These are phyloP conservation scores for Platorchestia sp. DNA, from an alignment of 1,140 invertebrate genomes.

Conservation along the genomic window DNA sequence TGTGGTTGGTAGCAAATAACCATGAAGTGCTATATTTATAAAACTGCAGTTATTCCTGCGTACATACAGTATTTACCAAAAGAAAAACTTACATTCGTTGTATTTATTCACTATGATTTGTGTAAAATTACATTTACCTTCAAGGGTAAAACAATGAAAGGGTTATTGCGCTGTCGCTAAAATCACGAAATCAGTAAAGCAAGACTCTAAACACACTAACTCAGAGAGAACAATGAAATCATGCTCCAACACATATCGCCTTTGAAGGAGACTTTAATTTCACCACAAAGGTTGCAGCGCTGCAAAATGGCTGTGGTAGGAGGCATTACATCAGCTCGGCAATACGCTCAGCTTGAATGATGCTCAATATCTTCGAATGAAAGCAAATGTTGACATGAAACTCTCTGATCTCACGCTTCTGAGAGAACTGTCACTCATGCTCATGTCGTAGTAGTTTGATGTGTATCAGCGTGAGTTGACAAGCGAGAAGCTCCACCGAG, in stretches of 20 bases:
- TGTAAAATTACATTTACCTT: too few species aligned
- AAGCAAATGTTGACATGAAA: not conserved
- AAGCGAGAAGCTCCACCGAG: not conserved
- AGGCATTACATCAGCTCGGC: too few species aligned
- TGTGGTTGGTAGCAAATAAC: not conserved
- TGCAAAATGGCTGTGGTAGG: not conserved
- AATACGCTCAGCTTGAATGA: not conserved
- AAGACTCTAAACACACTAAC: not conserved
- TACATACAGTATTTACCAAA: too few species aligned
- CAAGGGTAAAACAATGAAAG: too few species aligned
- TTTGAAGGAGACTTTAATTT: not conserved
- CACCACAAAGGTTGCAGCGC: not conserved
- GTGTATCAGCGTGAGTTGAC: not conserved
- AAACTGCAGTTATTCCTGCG: not conserved
- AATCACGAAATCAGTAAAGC: not conserved
- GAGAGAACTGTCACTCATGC: not conserved
- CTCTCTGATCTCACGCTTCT: not conserved
- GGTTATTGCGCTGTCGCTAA: not conserved
- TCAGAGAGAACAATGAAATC: not conserved
- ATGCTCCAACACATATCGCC: not conserved
- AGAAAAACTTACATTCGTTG: too few species aligned
- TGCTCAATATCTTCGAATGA: not conserved
- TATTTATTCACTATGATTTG: too few species aligned
- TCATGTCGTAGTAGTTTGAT: not conserved
- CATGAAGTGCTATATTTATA: not conserved